Conservation (phyloP, 2,113 vertebrate species). For the Barbus barbus region DNA sequence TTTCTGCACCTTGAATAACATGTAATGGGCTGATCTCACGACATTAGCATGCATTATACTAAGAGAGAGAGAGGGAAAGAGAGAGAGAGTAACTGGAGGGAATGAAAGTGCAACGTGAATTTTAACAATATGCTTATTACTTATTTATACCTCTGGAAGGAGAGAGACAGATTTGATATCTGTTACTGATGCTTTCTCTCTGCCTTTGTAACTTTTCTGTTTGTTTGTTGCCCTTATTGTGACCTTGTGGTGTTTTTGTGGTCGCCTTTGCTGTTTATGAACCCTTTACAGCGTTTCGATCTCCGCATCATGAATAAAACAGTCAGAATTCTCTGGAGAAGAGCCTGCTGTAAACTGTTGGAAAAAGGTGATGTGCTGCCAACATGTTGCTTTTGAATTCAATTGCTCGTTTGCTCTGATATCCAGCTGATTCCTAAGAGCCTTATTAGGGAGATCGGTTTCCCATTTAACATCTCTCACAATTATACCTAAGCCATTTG, state of each 20-base stretch:
- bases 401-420: neutral
- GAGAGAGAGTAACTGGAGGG: constrained; percentile 18
- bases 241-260: constrained; percentile 30
- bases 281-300: constrained; percentile 11
- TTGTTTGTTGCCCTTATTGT: constrained; percentile 28
- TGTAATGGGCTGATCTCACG: constrained; percentile 26
- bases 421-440: neutral
- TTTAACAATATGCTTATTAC: constrained; percentile 56
- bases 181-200: constrained; percentile 33
- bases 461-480: neutral
- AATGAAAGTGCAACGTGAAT: constrained; percentile 53
- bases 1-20: constrained; percentile 36
- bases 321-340: constrained; percentile 13
- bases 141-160: constrained; percentile 48
- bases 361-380: neutral
- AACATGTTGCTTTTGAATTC: constrained; percentile 23
- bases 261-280: neutral
- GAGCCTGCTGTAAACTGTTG: neutral
- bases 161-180: constrained; percentile 21
- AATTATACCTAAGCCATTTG: neutral
- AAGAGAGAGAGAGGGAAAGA: neutral
- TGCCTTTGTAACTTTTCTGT: neutral
- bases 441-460: constrained; percentile 3
- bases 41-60: constrained; percentile 48
- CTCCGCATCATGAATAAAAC: constrained; percentile 36